Percentiles rank a stretch among this genome's conserved stretches.
Evolutionary conservation across 2,888 invertebrate species (phyloP).

Genomic region (Polydesmus complanatus): DNA sequence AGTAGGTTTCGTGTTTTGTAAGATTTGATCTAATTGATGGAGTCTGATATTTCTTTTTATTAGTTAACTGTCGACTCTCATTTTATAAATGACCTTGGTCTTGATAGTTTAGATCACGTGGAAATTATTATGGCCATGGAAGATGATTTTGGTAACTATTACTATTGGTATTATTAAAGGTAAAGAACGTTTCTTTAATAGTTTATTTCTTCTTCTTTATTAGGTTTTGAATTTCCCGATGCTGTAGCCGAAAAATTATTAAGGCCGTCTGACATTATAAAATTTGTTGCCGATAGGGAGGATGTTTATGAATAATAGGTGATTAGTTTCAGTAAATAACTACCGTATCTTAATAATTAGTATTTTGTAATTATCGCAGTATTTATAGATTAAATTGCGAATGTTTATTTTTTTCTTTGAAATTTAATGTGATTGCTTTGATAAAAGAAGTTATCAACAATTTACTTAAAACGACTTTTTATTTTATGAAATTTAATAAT

Average conservation of each 20-base stretch:
- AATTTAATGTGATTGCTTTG: no score
- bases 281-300: constrained; percentile 11
- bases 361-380: no score
- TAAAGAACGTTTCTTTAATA: not conserved
- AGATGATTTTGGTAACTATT: constrained; percentile 75
- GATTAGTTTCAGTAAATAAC: no score
- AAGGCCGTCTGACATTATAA: constrained; percentile 8
- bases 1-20: constrained; percentile 45
- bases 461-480: no score
- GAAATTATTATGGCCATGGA: constrained; percentile 99
- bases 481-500: no score
- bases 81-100: constrained; percentile 90
- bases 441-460: no score
- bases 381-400: no score
- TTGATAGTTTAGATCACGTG: constrained; percentile 97
- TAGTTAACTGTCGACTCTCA: constrained; percentile 85
- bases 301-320: constrained; percentile 12
- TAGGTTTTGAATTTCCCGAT: constrained; percentile 11
- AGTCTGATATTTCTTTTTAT: not conserved
- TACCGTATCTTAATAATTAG: no score
- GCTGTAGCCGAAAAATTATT: constrained; percentile 8
- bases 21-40: not conserved
- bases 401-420: no score
- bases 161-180: not conserved
- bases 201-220: not conserved